Percentiles rank a stretch among this genome's conserved stretches.
phyloP scores from a whole-genome alignment of 2,113 vertebrate genomes.

The Felis chaus region DNA sequence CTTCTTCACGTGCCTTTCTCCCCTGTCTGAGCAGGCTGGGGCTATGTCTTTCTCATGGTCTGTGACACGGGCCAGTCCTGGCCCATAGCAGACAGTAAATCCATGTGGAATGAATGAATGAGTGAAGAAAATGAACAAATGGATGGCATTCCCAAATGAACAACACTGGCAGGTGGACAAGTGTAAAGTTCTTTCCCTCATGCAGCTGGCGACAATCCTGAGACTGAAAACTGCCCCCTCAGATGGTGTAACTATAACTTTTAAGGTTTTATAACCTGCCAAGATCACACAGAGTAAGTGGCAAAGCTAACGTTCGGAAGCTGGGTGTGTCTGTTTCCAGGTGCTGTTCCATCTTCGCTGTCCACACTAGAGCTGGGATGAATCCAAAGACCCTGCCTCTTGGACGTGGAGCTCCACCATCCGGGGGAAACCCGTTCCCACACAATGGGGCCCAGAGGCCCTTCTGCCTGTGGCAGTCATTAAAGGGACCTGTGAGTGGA shows the following conservation, averaged over 20 bases:
- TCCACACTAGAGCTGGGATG: neutral
- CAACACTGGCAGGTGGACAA: neutral
- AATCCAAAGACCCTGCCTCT: neutral
- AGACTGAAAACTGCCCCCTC: neutral
- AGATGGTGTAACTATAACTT: neutral
- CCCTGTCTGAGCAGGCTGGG: neutral
- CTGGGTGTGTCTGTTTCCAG: neutral
- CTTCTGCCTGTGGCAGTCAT: neutral
- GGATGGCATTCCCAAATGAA: neutral
- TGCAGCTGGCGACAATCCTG: neutral
- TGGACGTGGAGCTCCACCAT: neutral
- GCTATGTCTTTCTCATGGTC: neutral
- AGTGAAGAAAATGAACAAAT: neutral
- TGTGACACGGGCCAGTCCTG: neutral
- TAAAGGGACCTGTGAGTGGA: neutral
- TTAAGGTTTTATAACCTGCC: neutral
- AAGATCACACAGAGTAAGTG: neutral
- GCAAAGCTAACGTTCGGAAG: neutral
- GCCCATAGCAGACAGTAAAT: neutral
- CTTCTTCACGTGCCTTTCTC: neutral
- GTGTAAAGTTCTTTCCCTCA: neutral
- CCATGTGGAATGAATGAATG: neutral
- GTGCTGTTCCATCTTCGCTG: neutral
- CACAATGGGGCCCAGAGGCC: neutral
- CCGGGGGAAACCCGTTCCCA: neutral